Base-by-base conservation (phyloP, 2,888 invertebrate genomes). In the Volucella inflata region DNA sequence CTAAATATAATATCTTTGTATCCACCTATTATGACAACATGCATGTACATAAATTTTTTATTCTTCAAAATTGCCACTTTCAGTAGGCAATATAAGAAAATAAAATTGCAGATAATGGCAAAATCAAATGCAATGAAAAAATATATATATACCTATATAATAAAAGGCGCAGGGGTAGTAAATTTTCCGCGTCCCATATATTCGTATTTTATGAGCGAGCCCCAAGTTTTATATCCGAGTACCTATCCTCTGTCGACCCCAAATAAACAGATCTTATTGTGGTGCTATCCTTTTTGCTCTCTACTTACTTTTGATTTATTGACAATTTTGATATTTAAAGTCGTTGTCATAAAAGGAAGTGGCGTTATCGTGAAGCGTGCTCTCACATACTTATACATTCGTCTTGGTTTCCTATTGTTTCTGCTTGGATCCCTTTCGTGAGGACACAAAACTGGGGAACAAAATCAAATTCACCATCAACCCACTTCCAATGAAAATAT, bases 311-410 rank as follows among this genome's bases (percentile, higher is more conserved):
- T 46, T 53, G 76, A 76, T 76, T 76, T 76, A 68, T 76, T 76
- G 76, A 76, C 60, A 60, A 60, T 76, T 76, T 53, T 59, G 68
- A 53, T 60, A 68, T 76, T 76, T 60, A 60, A 60, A 76, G 36
- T 46, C 60, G 21, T 38, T 68, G 76, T 60, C 68, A 68, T 76
- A 68, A 76, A 48, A 76, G 44, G 59, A 59, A 76, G 51, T 51
- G 76, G 67, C 42, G 51, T 59, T 76, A 67, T 76, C 59, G 55
- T 59, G 36, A 21, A 38, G 44, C 67, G 36, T 68, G 59, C 67
- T 67, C 48, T 65, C 57, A 65, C 65, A 75, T 65, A 50, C 50
- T 67, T 42, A 46, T 38, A 67, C 30, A 67, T 30, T 59, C 46
- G 68, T 10, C 55, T 68, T 40, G 68, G 30, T 40, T 55, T 55